phyloP scores from a whole-genome alignment of 2,113 vertebrate species.

The Heliornis fulica region DNA sequence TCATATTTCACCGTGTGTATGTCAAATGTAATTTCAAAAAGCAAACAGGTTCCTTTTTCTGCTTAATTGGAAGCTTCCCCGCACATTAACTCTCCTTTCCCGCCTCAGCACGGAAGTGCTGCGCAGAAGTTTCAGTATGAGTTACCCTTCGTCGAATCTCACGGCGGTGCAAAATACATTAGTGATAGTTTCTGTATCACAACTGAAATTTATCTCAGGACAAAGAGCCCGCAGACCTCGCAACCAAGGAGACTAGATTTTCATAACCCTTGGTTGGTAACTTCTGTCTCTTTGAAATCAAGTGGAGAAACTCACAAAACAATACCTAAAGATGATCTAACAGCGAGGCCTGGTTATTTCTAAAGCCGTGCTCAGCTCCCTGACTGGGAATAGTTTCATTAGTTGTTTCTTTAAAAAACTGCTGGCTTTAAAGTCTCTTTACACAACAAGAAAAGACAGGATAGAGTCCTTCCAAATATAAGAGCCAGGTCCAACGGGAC shows the following conservation, averaged over 20 bases:
- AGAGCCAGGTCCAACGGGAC: not conserved
- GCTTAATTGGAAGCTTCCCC: slow-evolving; percentile 51
- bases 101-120: not conserved
- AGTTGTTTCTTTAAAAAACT: not conserved
- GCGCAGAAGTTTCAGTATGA: slow-evolving; percentile 50
- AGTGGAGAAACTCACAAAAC: not conserved
- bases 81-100: not conserved
- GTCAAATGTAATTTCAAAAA: slow-evolving; percentile 8
- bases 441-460: not conserved
- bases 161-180: not conserved
- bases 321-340: not conserved
- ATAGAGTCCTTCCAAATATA: not conserved
- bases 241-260: not conserved
- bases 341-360: not conserved
- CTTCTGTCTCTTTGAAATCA: not conserved
- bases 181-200: not conserved
- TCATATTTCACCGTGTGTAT: not conserved
- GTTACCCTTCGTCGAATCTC: slow-evolving; percentile 26
- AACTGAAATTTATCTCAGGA: not conserved
- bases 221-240: not conserved
- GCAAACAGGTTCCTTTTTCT: slow-evolving; percentile 23
- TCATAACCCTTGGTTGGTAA: not conserved
- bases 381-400: not conserved
- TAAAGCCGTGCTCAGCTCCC: not conserved
- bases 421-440: not conserved